phyloP scores from a whole-genome alignment of 2,888 invertebrate genomes.

The Prionchulus punctatus region DNA sequence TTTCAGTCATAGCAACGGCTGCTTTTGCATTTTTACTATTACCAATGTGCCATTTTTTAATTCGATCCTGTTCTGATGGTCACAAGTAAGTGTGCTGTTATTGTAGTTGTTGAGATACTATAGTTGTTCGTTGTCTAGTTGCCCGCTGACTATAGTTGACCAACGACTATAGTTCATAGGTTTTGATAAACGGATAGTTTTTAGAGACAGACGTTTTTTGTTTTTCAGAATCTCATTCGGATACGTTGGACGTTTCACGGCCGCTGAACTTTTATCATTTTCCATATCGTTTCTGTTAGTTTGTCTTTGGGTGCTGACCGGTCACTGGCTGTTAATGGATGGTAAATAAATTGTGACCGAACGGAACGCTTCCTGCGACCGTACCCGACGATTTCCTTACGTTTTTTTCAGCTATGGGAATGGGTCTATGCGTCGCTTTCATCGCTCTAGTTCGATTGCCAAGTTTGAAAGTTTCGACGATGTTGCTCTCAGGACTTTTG shows the following conservation, averaged over 20 bases:
- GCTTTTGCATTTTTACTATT: conserved; percentile 85
- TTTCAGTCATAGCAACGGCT: conserved; percentile 69
- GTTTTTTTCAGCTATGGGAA: conserved; percentile 63
- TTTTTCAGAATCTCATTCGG: conserved; percentile 58
- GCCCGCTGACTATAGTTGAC: background rate
- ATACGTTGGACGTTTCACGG: conserved; percentile 78
- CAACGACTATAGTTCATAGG: background rate
- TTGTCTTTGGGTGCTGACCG: conserved; percentile 90
- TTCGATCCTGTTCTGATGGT: conserved; percentile 63
- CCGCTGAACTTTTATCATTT: conserved; percentile 81
- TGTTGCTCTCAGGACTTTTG: conserved; percentile 75
- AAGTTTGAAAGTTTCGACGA: conserved; percentile 82
- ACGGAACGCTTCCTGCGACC: background rate
- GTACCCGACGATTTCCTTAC: background rate
- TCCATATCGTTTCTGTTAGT: conserved; percentile 78
- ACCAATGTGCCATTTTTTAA: conserved; percentile 91
- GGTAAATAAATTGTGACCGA: too few species aligned
- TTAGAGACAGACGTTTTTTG: too few species aligned
- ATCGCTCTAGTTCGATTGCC: conserved; percentile 89
- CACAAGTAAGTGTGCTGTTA: conserved; percentile 22
- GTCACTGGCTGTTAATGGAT: conserved; percentile 96
- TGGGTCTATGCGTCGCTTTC: conserved; percentile 93
- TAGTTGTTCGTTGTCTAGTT: too few species aligned
- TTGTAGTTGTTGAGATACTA: too few species aligned
- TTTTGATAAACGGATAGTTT: too few species aligned